Conservation (phyloP, 2,113 vertebrate species). For the Oncorhynchus kisutch region DNA sequence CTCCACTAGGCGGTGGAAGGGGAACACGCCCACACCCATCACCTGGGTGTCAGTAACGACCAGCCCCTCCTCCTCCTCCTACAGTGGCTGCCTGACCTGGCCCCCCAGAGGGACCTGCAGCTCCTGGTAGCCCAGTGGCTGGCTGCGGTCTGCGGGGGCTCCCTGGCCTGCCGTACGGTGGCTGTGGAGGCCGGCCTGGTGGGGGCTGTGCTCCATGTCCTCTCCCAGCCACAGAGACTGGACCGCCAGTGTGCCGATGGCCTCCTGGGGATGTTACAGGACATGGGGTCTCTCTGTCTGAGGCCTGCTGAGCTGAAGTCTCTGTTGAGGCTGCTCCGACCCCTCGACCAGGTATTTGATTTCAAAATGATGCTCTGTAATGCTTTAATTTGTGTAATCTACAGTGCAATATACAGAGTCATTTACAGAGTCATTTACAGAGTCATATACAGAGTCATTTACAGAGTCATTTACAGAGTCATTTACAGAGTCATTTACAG, state of each 20-base stretch:
- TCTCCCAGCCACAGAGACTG: constrained; percentile 68
- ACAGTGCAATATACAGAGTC: too few relatives aligned
- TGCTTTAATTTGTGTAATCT: too few relatives aligned
- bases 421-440: too few relatives aligned
- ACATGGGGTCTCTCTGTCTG: constrained; percentile 85
- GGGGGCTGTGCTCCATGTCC: constrained; percentile 75
- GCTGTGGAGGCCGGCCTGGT: constrained; percentile 92
- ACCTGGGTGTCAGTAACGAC: constrained; percentile 84
- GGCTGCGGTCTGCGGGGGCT: constrained; percentile 81
- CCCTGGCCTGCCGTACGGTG: constrained; percentile 84
- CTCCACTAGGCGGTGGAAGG: constrained; percentile 86
- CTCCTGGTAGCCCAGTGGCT: constrained; percentile 84
- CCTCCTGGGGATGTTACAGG: constrained; percentile 82
- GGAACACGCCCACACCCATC: constrained; percentile 71
- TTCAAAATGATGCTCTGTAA: too few relatives aligned
- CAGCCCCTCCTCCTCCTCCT: constrained; percentile 88
- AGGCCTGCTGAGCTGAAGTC: constrained; percentile 82
- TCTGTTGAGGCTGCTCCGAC: constrained; percentile 78
- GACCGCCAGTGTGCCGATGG: constrained; percentile 80
- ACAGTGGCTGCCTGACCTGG: constrained; percentile 85
- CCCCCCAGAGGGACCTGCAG: constrained; percentile 77
- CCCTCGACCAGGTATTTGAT: too few relatives aligned
- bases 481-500: too few relatives aligned
- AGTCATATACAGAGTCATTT: too few relatives aligned
- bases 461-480: too few relatives aligned